phyloP scores from a whole-genome alignment of 1,140 invertebrate species.

The Pseudomyrmex dendroicus region DNA sequence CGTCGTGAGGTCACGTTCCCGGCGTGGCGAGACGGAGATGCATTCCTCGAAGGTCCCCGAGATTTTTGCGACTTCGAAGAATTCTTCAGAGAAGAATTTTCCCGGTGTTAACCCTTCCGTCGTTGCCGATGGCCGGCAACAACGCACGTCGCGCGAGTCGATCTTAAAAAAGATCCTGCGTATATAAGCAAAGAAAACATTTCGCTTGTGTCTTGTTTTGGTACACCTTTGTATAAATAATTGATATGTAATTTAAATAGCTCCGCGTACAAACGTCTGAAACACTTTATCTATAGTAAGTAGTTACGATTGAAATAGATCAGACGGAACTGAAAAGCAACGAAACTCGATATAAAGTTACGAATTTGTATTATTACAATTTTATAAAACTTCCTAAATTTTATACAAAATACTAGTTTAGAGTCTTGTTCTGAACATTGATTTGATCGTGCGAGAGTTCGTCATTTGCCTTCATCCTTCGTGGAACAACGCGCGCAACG shows the following conservation, averaged over 20 bases:
- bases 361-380: neutral
- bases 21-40: slow-evolving; percentile 39
- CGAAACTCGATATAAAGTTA: neutral
- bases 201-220: no score
- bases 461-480: no score
- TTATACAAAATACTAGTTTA: no score
- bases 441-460: no score
- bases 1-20: slow-evolving; percentile 48
- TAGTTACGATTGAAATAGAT: no score
- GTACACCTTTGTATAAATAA: no score
- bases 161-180: slow-evolving; percentile 15
- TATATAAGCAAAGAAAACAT: neutral
- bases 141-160: slow-evolving; percentile 3
- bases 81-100: slow-evolving; percentile 45
- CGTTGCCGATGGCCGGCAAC: neutral
- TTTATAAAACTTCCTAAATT: no score
- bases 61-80: slow-evolving; percentile 55
- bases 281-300: no score
- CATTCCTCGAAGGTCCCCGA: slow-evolving; percentile 47
- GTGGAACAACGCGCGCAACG: neutral
- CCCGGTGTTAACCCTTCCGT: slow-evolving; percentile 23
- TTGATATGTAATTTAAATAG: no score
- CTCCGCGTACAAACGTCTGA: no score
- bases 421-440: no score
- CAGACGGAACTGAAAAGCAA: neutral